These are phyloP conservation scores for Acanthis flammea DNA, from an alignment of 2,797 vertebrate species.

Conservation along the genomic window DNA sequence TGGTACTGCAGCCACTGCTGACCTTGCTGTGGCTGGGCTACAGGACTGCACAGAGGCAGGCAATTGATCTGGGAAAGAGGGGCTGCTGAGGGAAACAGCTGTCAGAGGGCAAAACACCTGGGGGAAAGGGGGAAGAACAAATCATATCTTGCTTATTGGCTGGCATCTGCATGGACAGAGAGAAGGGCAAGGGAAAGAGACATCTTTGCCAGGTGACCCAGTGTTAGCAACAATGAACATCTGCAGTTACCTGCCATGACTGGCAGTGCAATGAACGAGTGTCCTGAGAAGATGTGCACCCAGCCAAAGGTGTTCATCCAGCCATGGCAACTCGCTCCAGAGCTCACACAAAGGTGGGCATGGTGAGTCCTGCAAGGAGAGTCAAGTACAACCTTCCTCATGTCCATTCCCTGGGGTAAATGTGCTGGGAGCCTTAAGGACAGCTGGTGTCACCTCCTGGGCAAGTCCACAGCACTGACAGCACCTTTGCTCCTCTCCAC, in stretches of 20 bases:
- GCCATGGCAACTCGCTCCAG: neutral
- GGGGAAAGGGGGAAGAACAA: neutral
- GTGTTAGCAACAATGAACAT: neutral
- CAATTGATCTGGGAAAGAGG: neutral
- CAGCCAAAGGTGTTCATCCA: neutral
- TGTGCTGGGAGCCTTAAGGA: neutral
- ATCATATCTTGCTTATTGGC: neutral
- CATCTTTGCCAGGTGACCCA: neutral
- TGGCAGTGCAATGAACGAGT: neutral
- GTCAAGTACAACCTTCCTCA: neutral
- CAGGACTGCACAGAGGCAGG: neutral
- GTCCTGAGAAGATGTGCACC: neutral
- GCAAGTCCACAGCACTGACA: neutral
- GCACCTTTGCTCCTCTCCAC: neutral
- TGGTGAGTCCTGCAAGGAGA: rapidly evolving
- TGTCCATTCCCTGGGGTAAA: neutral
- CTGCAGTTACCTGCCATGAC: rapidly evolving
- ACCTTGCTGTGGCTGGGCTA: neutral
- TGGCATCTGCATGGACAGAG: neutral
- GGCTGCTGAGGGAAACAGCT: neutral
- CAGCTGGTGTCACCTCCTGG: neutral
- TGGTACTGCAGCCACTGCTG: neutral
- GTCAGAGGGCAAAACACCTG: neutral
- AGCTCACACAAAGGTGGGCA: rapidly evolving
- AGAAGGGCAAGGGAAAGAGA: neutral